Conservation (phyloP, 1,140 invertebrate species). For the Drosophila mayri region DNA sequence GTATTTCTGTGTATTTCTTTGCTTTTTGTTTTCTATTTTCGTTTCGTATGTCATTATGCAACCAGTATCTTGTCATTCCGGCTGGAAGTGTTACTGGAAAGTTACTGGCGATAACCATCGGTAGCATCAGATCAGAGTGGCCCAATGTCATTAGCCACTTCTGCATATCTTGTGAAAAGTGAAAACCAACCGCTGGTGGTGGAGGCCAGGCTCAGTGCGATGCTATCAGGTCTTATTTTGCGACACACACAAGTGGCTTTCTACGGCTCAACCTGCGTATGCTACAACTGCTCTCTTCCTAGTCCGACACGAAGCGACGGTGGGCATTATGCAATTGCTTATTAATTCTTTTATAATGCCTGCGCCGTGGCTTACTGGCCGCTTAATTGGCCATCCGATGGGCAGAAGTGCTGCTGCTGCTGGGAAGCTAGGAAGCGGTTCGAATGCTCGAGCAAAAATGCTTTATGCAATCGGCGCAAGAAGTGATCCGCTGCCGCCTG, state of each 20-base stretch:
- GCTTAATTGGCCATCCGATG: slow-evolving; percentile 72
- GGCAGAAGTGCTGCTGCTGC: slow-evolving; percentile 25
- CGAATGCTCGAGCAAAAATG: slow-evolving; percentile 10
- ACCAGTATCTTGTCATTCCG: slow-evolving; percentile 46
- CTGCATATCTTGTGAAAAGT: slow-evolving; percentile 26
- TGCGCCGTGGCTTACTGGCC: slow-evolving; percentile 35
- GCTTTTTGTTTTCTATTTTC: slow-evolving; percentile 66
- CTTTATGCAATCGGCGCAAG: slow-evolving; percentile 42
- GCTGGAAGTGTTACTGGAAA: slow-evolving; percentile 55
- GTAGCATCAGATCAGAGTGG: slow-evolving; percentile 35
- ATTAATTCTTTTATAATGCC: slow-evolving; percentile 70
- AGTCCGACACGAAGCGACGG: slow-evolving; percentile 38
- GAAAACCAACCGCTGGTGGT: slow-evolving; percentile 11
- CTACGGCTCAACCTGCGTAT: slow-evolving; percentile 56
- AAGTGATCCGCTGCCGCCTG: slow-evolving; percentile 16
- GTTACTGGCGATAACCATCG: slow-evolving; percentile 44
- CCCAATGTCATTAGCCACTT: slow-evolving; percentile 47
- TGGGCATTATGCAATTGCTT: slow-evolving; percentile 60
- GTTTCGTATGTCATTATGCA: slow-evolving; percentile 69
- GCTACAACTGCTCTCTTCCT: slow-evolving; percentile 46
- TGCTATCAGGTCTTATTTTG: slow-evolving; percentile 18
- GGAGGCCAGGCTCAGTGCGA: slow-evolving; percentile 21
- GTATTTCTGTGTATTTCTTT: slow-evolving; percentile 13
- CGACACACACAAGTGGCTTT: slow-evolving; percentile 37
- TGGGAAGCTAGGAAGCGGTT: slow-evolving; percentile 21